Conservation (phyloP, 2,888 invertebrate genomes). For the Drosophila nr. medialis region DNA sequence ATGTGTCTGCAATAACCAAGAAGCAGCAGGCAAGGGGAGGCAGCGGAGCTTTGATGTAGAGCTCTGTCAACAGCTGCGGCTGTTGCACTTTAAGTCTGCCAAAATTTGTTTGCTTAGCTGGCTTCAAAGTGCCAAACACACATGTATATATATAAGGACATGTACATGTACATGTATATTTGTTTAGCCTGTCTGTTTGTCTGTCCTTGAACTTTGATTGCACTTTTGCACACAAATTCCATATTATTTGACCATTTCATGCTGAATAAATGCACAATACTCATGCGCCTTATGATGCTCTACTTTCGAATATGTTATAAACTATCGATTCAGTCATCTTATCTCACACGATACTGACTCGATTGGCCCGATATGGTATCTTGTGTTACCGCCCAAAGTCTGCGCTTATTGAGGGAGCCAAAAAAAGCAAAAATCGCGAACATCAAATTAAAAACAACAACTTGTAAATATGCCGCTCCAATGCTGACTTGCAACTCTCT, state of each 20-base stretch:
- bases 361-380: conserved; percentile 41
- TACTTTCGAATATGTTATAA: background rate
- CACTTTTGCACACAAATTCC: conserved; percentile 25
- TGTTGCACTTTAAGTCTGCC: conserved; percentile 54
- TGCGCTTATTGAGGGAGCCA: conserved; percentile 36
- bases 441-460: conserved; percentile 63
- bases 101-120: conserved; percentile 44
- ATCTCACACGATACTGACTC: conserved; percentile 35
- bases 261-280: conserved; percentile 13
- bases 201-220: conserved; percentile 64
- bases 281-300: conserved; percentile 33
- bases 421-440: conserved; percentile 18
- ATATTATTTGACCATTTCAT: conserved; percentile 9
- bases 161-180: background rate
- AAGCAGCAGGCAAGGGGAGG: background rate
- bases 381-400: conserved; percentile 52
- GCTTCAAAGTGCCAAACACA: background rate
- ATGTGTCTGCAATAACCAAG: conserved; percentile 23
- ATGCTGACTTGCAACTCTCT: conserved; percentile 58
- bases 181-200: conserved; percentile 21
- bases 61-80: conserved; percentile 46
- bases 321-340: conserved; percentile 58
- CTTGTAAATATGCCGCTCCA: conserved; percentile 68
- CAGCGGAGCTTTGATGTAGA: background rate
- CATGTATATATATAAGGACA: background rate